Evolutionary conservation across 2,888 invertebrate species (phyloP).

Genomic region (Conus canariensis): DNA sequence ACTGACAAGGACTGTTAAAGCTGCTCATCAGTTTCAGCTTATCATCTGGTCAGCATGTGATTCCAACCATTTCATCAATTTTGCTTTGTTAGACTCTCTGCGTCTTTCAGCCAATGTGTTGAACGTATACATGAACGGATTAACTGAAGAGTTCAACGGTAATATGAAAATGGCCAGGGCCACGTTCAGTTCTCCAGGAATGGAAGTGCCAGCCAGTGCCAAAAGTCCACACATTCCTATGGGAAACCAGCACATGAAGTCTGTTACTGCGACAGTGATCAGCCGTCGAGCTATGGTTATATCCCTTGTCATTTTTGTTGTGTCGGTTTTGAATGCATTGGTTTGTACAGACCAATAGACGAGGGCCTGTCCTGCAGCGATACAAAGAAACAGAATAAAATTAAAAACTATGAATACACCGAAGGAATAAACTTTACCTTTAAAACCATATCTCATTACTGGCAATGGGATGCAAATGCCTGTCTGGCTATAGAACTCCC

Average conservation of each 20-base stretch:
- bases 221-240: not conserved
- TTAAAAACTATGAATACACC: not conserved
- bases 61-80: not conserved
- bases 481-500: slow-evolving; percentile 36
- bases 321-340: not conserved
- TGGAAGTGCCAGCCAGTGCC: not conserved
- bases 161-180: slow-evolving; percentile 13
- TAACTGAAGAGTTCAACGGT: slow-evolving; percentile 7
- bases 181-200: slow-evolving; percentile 25
- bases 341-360: not conserved
- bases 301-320: not conserved
- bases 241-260: slow-evolving; percentile 29
- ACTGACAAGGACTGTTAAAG: not conserved
- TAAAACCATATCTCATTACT: not conserved
- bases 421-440: not conserved
- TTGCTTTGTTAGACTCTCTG: not conserved
- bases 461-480: slow-evolving; percentile 24
- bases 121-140: slow-evolving; percentile 16
- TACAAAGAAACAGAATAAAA: not conserved
- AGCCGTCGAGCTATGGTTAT: slow-evolving; percentile 17
- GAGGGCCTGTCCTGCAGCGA: not conserved
- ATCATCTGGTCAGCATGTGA: not conserved
- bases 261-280: slow-evolving; percentile 13
- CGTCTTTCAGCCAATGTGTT: not conserved
- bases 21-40: not conserved